These are phyloP conservation scores for Saxicola maurus DNA, from an alignment of 2,797 vertebrate genomes.

Conservation along the genomic window DNA sequence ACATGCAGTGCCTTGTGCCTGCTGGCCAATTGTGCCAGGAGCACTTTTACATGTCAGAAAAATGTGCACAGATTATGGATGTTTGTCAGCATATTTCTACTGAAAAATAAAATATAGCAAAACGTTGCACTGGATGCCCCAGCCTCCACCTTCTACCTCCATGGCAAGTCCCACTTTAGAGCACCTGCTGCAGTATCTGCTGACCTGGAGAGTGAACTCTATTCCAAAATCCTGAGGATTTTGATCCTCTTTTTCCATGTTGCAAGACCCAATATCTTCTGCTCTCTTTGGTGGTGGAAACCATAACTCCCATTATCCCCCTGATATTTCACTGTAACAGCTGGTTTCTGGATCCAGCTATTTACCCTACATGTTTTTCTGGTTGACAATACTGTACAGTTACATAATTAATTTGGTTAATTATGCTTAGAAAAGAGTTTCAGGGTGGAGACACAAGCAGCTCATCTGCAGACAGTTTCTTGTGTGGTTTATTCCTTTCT, in stretches of 20 bases:
- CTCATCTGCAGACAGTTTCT: not conserved
- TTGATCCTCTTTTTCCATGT: not conserved
- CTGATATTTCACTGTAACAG: rapidly evolving
- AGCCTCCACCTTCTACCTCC: not conserved
- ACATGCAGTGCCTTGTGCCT: not conserved
- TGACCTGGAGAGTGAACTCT: not conserved
- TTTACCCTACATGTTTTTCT: not conserved
- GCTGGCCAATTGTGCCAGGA: not conserved
- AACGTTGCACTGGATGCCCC: not conserved
- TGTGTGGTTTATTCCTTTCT: not conserved
- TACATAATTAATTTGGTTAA: not conserved
- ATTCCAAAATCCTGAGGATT: not conserved
- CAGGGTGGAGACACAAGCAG: not conserved
- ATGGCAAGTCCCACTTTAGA: not conserved
- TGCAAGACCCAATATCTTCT: not conserved
- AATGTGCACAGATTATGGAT: not conserved
- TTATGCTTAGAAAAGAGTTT: not conserved
- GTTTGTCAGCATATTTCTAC: not conserved
- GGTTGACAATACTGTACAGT: not conserved
- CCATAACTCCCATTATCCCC: not conserved
- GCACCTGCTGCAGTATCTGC: not conserved
- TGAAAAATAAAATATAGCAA: not conserved
- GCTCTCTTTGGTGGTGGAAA: not conserved
- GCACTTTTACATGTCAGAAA: not conserved
- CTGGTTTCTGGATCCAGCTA: not conserved